Evolutionary conservation across 92 coral and sea anemone species (phyloP), one percentile per base, ranked within the genome.

Genomic region (Ricordea florida): DNA sequence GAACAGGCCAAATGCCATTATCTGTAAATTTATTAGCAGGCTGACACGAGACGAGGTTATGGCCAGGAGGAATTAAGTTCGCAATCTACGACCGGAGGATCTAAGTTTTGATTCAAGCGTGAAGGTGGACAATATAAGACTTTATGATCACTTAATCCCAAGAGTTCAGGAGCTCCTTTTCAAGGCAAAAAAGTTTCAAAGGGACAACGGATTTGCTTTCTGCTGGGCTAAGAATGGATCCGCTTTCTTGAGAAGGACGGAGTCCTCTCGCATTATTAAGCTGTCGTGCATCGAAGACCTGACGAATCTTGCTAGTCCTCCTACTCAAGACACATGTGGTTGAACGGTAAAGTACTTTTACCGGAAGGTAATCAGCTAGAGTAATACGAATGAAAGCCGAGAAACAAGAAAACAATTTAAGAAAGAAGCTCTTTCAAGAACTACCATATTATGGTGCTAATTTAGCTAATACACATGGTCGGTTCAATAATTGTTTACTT

Each of bases 141-240:
- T 61, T 33, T 61, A 25, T 10, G 68, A 61, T 3, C 68, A 61
- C 24, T 34, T 61, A 15, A 61, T 50, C 18, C 68, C 68, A 1
- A 6, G 14, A 21, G 20, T 2, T 13, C 68, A 61, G 20, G 24
- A 61, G 20, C 35, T 31, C 36, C 20, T 31, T 18, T 6, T 35
- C 4, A 3, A 61, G 41, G 18, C 47, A 6, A 61, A 34, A 26
- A 10, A 1, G 2, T 61, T 61, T 15, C 68, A 61, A 15, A 61
- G 18, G 41, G 24, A 60, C 18, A 3, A 32, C 23, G 41, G 24
- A 9, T 61, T 2, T 61, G 47, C 46, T 16, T 21, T 15, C 35
- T 61, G 68, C 23, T 61, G 68, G 68, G 47, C 24, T 11, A 61
- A 61, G 20, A 61, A 61, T 57, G n/a, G 41, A 24, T 25, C 28